Conservation (phyloP, 2,797 vertebrate species). For the Podarcis lilfordi region DNA sequence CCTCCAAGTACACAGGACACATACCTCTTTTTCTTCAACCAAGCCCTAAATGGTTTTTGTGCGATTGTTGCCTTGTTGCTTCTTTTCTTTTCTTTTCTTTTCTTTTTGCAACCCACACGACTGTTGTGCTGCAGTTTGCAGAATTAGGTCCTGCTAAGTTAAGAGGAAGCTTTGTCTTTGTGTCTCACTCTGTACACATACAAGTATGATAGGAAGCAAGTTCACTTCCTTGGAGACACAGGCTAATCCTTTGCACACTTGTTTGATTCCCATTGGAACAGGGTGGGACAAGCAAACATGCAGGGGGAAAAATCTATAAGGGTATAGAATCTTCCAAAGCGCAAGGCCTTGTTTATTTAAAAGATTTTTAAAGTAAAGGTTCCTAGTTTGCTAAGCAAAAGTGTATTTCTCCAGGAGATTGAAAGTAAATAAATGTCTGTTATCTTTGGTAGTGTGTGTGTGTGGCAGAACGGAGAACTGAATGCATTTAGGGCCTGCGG, state of each 20-base stretch:
- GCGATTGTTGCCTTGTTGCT: neutral
- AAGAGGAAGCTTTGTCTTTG: neutral
- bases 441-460: neutral
- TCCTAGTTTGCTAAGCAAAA: neutral
- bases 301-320: neutral
- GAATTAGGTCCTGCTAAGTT: neutral
- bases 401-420: neutral
- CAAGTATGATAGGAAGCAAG: neutral
- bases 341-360: neutral
- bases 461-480: neutral
- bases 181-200: neutral
- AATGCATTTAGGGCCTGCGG: neutral
- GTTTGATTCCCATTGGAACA: neutral
- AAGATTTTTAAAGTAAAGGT: no score
- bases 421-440: neutral
- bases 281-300: neutral
- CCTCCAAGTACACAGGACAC: neutral
- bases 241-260: neutral
- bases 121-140: neutral
- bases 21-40: neutral
- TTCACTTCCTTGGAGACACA: neutral
- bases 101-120: neutral
- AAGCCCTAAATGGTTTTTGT: neutral
- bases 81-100: no score
- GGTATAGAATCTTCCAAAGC: neutral